Conservation (phyloP, 2,113 vertebrate species). For the Hemicordylus capensis region DNA sequence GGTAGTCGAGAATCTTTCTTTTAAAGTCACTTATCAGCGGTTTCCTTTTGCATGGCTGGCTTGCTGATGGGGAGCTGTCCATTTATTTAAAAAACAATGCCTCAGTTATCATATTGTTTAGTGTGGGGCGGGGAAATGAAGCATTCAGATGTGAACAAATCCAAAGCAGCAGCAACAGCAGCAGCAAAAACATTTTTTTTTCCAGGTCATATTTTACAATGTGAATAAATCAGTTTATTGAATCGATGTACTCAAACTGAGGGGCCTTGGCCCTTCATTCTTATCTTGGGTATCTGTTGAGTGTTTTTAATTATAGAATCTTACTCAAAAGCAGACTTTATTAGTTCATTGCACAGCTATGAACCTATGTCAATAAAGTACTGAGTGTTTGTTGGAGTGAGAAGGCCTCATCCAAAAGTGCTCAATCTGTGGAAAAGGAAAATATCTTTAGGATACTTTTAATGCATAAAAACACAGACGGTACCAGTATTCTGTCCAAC, state of each 20-base stretch:
- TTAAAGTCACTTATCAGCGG: slow-evolving; percentile 68
- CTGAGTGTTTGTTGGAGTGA: background rate
- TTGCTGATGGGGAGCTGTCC: slow-evolving; percentile 61
- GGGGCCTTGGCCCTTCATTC: background rate
- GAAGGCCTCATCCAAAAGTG: background rate
- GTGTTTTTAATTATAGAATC: background rate
- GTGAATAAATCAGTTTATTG: background rate
- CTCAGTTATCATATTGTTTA: slow-evolving; percentile 63
- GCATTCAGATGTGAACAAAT: slow-evolving; percentile 27
- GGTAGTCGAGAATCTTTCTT: slow-evolving; percentile 65
- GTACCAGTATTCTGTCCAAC: background rate
- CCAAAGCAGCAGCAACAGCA: background rate
- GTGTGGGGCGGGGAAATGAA: slow-evolving; percentile 46
- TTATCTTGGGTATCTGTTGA: background rate
- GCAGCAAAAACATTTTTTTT: slow-evolving; percentile 5
- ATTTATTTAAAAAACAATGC: slow-evolving; percentile 76
- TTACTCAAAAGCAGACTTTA: background rate
- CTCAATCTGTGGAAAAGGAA: background rate
- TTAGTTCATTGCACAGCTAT: background rate
- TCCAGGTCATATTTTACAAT: background rate
- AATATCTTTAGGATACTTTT: background rate
- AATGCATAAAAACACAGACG: background rate
- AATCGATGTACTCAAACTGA: background rate
- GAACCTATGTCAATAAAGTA: background rate
- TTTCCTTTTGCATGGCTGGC: slow-evolving; percentile 64